Conservation (phyloP, 1,140 invertebrate genomes). For the Protaetia brevitarsis region DNA sequence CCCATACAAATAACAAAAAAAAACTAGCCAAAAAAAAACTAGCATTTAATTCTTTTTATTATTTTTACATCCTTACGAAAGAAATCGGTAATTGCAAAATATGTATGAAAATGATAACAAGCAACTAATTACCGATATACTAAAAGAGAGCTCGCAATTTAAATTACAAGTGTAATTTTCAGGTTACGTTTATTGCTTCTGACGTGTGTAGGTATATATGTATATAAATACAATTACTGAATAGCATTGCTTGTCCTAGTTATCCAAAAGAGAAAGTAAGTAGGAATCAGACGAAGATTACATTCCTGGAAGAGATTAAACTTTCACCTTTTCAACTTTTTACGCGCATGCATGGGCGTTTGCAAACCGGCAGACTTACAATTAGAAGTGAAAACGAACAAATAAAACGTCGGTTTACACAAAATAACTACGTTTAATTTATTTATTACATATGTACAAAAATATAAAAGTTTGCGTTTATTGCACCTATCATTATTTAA, state of each 20-base stretch:
- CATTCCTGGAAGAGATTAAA: background rate
- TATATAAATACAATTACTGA: background rate
- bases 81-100: no score
- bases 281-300: background rate
- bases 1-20: no score
- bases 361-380: background rate
- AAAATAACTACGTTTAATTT: background rate
- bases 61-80: no score
- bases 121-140: no score
- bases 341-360: background rate
- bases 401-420: background rate
- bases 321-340: conserved; percentile 22
- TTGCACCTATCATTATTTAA: background rate
- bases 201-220: background rate
- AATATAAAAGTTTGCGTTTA: background rate
- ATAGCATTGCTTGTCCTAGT: background rate
- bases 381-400: no score
- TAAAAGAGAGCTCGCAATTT: no score
- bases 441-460: background rate
- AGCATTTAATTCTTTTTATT: no score
- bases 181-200: no score
- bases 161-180: no score
- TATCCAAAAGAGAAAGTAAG: background rate
- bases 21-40: no score
- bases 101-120: no score